Percentiles rank a stretch among this genome's conserved stretches.
phyloP scores from a whole-genome alignment of 2,113 vertebrate species.

The Corythaeola cristata region DNA sequence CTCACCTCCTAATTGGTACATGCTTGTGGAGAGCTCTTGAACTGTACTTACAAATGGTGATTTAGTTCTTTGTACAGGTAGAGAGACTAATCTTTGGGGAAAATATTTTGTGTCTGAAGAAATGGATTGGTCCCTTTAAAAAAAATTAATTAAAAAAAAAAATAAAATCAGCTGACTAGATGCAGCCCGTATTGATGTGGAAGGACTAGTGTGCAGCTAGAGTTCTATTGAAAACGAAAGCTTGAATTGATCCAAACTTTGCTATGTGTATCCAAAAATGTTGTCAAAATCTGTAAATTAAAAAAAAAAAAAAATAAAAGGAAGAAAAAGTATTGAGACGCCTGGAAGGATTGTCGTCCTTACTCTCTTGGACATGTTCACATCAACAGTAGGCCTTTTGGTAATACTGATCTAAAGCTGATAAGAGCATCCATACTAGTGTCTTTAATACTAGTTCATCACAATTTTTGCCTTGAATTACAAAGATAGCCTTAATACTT shows the following conservation, averaged over 20 bases:
- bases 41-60: background rate
- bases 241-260: background rate
- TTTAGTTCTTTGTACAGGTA: background rate
- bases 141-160: background rate
- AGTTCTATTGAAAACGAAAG: constrained; percentile 10
- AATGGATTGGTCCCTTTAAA: background rate
- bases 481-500: constrained; percentile 42
- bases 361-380: background rate
- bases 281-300: background rate
- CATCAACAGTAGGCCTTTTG: background rate
- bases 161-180: background rate
- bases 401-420: constrained; percentile 2
- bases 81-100: background rate
- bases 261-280: background rate
- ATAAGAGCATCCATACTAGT: constrained; percentile 8
- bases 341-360: background rate
- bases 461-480: constrained; percentile 29
- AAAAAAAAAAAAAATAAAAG: too few species aligned
- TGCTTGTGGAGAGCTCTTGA: background rate
- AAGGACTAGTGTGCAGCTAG: background rate
- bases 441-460: background rate
- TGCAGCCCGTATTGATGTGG: background rate
- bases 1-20: background rate
- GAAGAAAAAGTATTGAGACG: background rate
- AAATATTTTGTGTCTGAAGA: background rate